A percentile compares a stretch with the other conserved stretches of the same genome.
Conservation (phyloP, 2,797 vertebrate genomes). For the Hemitrygon akajei region DNA sequence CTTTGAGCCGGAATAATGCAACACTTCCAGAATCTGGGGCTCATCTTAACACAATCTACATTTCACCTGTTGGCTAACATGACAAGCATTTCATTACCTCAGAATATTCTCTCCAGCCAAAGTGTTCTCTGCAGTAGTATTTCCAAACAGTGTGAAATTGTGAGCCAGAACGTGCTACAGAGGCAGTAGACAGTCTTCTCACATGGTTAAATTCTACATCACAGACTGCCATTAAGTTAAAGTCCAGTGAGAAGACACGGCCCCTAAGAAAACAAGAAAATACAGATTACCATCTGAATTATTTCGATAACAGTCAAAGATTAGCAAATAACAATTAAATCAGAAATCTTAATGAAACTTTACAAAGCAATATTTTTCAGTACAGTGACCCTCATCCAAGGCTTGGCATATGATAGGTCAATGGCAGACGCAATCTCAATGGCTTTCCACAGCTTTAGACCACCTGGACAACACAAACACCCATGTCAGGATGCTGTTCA, state of each 20-base stretch:
- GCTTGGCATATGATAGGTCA: background rate
- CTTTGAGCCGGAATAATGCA: background rate
- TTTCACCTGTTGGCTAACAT: background rate
- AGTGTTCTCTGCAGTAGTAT: conserved; percentile 98
- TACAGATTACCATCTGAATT: conserved; percentile 4
- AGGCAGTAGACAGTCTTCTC: conserved; percentile 77
- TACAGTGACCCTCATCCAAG: background rate
- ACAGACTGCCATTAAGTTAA: conserved; percentile 77
- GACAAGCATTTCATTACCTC: conserved; percentile 66
- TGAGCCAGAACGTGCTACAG: conserved; percentile 66
- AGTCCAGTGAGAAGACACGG: conserved; percentile 82
- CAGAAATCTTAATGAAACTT: background rate
- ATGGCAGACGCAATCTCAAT: too few species aligned
- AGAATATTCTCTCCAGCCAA: conserved; percentile 97
- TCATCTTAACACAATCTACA: background rate
- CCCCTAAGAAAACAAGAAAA: conserved; percentile 59
- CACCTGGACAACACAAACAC: too few species aligned
- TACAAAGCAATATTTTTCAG: background rate
- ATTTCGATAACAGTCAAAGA: background rate
- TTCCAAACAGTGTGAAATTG: conserved; percentile 89
- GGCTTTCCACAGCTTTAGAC: too few species aligned
- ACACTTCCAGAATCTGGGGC: background rate
- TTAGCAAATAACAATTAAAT: background rate
- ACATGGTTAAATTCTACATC: conserved; percentile 87
- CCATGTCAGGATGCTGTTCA: too few species aligned